Conservation (phyloP, 1,140 invertebrate genomes). For the Drosophila jambulina region DNA sequence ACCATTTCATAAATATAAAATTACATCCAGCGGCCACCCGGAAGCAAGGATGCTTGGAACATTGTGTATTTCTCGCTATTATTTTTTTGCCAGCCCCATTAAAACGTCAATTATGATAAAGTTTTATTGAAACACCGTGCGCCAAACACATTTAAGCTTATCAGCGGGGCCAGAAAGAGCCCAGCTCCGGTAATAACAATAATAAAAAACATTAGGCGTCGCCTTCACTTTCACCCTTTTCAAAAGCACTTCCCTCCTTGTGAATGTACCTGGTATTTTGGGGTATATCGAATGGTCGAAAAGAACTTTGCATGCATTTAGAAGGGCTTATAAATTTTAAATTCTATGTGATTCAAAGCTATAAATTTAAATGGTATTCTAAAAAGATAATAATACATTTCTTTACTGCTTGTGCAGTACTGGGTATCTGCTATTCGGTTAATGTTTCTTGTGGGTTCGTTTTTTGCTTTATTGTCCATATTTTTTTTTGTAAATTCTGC, state of each 20-base stretch:
- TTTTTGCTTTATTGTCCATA: conserved; percentile 20
- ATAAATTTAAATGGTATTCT: not conserved
- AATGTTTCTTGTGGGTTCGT: too few species aligned
- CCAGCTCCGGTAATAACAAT: conserved; percentile 66
- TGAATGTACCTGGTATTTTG: conserved; percentile 9
- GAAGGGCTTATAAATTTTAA: conserved; percentile 26
- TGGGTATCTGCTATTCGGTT: conserved; percentile 6
- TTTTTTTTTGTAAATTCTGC: conserved; percentile 56
- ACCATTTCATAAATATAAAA: conserved; percentile 73
- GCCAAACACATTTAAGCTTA: conserved; percentile 71
- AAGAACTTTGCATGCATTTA: conserved; percentile 13
- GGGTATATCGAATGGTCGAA: conserved; percentile 10
- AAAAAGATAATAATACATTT: not conserved
- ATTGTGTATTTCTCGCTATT: conserved; percentile 32
- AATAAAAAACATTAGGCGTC: conserved; percentile 78
- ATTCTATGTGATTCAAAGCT: not conserved
- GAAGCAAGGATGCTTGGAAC: conserved; percentile 37
- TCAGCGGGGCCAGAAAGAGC: conserved; percentile 56
- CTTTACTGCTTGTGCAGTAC: not conserved
- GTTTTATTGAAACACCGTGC: conserved; percentile 79
- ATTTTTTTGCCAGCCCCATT: conserved; percentile 62
- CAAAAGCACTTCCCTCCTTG: conserved; percentile 32
- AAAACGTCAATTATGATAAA: conserved; percentile 84
- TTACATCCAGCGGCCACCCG: conserved; percentile 47
- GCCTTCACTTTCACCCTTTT: conserved; percentile 70